A percentile compares a stretch with the other conserved stretches of the same genome.
Conservation (phyloP, 2,113 vertebrate genomes). For the Thymallus thymallus region DNA sequence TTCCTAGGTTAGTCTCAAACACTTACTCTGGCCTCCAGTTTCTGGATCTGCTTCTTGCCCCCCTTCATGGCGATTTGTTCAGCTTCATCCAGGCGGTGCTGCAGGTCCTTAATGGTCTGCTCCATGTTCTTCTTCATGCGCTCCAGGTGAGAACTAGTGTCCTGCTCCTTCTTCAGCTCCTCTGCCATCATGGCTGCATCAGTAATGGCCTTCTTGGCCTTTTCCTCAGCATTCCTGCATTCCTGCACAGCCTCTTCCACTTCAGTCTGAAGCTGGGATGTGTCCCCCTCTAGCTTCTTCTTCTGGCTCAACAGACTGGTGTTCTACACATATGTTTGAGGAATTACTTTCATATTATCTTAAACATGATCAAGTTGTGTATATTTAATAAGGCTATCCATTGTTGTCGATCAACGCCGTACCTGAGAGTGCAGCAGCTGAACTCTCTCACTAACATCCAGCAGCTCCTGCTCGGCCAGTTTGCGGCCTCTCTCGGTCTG, state of each 20-base stretch:
- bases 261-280: slow-evolving; percentile 34
- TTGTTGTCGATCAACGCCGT: neutral
- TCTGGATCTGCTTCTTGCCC: slow-evolving; percentile 53
- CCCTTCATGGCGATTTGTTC: slow-evolving; percentile 21
- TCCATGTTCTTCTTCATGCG: slow-evolving; percentile 65
- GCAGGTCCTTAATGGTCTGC: slow-evolving; percentile 77
- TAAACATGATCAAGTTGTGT: neutral
- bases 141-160: slow-evolving; percentile 82
- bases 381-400: neutral
- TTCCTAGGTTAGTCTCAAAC: neutral
- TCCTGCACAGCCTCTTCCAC: slow-evolving; percentile 46
- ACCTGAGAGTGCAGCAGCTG: slow-evolving; percentile 83
- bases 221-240: slow-evolving; percentile 46
- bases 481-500: slow-evolving; percentile 27
- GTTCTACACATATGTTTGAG: slow-evolving; percentile 56
- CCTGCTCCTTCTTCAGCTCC: slow-evolving; percentile 83
- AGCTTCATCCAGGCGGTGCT: slow-evolving; percentile 81
- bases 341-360: slow-evolving; percentile 51
- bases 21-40: slow-evolving; percentile 70
- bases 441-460: slow-evolving; percentile 78
- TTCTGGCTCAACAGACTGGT: slow-evolving; percentile 35
- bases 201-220: slow-evolving; percentile 76
- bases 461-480: slow-evolving; percentile 80
- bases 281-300: slow-evolving; percentile 18
- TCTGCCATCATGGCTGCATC: slow-evolving; percentile 81